Percentiles rank a stretch among this genome's conserved stretches.
Evolutionary conservation across 92 coral and sea anemone species (phyloP).

Genomic region (Scolanthus callimorphus): DNA sequence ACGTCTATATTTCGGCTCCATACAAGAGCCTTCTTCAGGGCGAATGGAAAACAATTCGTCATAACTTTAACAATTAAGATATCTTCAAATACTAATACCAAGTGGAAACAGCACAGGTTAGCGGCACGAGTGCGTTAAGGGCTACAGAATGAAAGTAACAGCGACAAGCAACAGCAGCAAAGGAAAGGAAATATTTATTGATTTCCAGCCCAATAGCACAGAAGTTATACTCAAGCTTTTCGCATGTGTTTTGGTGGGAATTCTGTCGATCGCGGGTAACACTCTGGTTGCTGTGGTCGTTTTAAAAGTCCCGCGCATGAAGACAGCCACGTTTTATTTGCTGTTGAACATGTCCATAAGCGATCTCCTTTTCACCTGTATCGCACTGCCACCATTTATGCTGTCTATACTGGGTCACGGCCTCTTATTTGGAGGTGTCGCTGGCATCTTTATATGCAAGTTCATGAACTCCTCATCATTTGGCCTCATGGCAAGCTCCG

Average conservation of each 20-base stretch:
- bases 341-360: conserved; percentile 61
- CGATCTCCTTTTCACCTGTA: conserved; percentile 50
- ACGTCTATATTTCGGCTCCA: too few relatives aligned
- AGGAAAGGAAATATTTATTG: too few relatives aligned
- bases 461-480: conserved; percentile 36
- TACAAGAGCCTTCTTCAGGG: too few relatives aligned
- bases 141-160: too few relatives aligned
- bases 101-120: too few relatives aligned
- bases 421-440: conserved; percentile 13
- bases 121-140: too few relatives aligned
- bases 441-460: conserved; percentile 53
- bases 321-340: conserved; percentile 56
- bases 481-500: conserved; percentile 72
- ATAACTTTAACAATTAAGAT: too few relatives aligned
- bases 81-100: too few relatives aligned
- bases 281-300: conserved; percentile 52
- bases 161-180: too few relatives aligned
- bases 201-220: too few relatives aligned
- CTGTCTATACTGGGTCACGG: conserved; percentile 16
- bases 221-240: conserved; percentile 3
- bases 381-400: conserved; percentile 50
- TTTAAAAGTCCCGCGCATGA: conserved; percentile 43
- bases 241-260: conserved; percentile 18
- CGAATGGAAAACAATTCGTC: too few relatives aligned
- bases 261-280: conserved; percentile 52